Evolutionary conservation across 2,113 vertebrate species (phyloP), one percentile per base, ranked within the genome.

Genomic region (Regulus satrapa): DNA sequence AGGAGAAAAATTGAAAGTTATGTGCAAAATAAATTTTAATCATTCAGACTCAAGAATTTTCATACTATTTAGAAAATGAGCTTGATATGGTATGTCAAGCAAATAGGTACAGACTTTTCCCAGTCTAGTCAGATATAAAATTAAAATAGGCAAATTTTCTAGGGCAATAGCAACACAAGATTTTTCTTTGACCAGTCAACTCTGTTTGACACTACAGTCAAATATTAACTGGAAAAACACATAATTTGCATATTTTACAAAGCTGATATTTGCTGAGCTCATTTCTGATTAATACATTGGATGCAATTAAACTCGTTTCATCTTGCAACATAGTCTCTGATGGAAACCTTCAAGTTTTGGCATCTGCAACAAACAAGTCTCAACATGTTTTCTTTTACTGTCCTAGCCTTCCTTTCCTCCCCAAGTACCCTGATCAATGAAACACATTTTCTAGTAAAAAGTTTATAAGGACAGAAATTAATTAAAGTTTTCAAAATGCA

Each of bases 401-500:
- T 59, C 56, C 45, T 88, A 89, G 28, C 14, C 14, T 75, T 84
- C 8, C 46, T 67, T 89, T 91, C 51, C 84, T 88, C 58, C 49
- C 15, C 45, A 88, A 86, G 48, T 81, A 45, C 68, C 79, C 88
- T 94, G 62, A 88, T 91, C 10, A 5, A 48, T 74, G 72, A 67
- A 95, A 97, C 1, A 1, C 10, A 75, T 92, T 96, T 97, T 94
- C 34, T 31, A 59, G 71, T 8, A 74, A 76, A 59, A 28, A 67
- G 28, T 92, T 95, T 83, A 84, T 84, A 64, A n/a, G 17, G 77
- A 86, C 55, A 85, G 54, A 94, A 97, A 94, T 80, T 38, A 95
- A 95, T 96, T 93, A 34, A 94, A 81, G 74, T 62, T 97, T 95
- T 96, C 68, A 95, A 88, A 88, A 89, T 58, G 31, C 86, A 8